Evolutionary conservation across 2,797 vertebrate genomes (phyloP).

Genomic region (Phoeniculus purpureus): DNA sequence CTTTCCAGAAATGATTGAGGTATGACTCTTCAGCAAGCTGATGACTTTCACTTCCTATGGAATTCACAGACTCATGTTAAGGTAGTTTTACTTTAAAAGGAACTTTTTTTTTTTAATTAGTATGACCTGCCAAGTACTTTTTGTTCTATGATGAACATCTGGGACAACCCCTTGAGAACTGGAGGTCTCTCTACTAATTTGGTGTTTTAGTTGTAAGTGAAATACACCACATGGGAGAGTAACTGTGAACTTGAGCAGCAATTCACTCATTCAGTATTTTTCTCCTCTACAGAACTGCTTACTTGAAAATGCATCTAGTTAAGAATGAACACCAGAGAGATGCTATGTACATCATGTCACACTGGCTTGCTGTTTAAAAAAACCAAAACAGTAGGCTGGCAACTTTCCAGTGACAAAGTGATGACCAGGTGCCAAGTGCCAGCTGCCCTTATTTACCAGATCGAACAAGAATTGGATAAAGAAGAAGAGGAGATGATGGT

Average conservation of each 20-base stretch:
- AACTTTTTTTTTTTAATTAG: not conserved
- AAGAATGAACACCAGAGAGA: slow-evolving; percentile 19
- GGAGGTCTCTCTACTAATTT: not conserved
- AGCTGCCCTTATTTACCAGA: slow-evolving; percentile 76
- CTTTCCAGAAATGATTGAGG: not conserved
- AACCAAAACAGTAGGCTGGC: not conserved
- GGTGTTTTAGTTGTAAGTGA: not conserved
- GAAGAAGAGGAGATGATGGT: slow-evolving; percentile 80
- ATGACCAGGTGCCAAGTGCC: slow-evolving; percentile 68
- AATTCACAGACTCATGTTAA: slow-evolving; percentile 1
- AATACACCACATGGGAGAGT: not conserved
- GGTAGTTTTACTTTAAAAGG: not conserved
- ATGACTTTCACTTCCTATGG: slow-evolving; percentile 61
- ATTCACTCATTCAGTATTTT: not conserved
- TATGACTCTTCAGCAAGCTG: not conserved
- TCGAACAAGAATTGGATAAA: slow-evolving; percentile 81
- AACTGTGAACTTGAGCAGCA: not conserved
- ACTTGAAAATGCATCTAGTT: not conserved
- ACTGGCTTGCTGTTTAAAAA: slow-evolving; percentile 40
- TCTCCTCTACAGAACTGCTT: not conserved
- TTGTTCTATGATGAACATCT: not conserved
- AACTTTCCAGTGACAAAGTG: slow-evolving; percentile 33
- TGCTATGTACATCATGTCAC: not conserved
- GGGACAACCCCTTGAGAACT: slow-evolving; percentile 4
- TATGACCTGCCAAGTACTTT: not conserved